These are phyloP conservation scores for Vanessa atalanta DNA, from an alignment of 1,140 invertebrate species.

Conservation along the genomic window DNA sequence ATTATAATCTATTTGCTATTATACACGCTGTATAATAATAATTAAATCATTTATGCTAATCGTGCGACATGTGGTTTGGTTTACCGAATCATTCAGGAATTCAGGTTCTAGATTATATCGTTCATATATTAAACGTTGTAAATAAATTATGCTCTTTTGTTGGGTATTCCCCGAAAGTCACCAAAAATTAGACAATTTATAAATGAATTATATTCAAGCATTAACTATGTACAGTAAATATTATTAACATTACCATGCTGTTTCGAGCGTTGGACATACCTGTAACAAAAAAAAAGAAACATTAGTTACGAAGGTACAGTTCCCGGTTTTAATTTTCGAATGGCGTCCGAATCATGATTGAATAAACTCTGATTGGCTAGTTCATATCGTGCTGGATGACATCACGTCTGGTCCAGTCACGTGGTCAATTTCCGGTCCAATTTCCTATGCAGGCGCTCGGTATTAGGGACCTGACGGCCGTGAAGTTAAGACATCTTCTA, in stretches of 20 bases:
- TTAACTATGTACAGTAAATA: no score
- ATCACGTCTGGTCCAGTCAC: slow-evolving; percentile 65
- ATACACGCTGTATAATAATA: no score
- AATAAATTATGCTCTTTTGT: no score
- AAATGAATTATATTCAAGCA: no score
- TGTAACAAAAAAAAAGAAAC: slow-evolving; percentile 21
- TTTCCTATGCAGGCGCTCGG: slow-evolving; percentile 58
- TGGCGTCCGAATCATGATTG: slow-evolving; percentile 53
- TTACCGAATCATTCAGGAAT: no score
- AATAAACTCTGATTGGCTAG: slow-evolving; percentile 70
- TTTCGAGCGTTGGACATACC: slow-evolving; percentile 12
- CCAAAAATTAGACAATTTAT: no score
- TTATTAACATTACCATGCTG: neutral
- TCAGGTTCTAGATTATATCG: no score
- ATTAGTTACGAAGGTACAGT: neutral
- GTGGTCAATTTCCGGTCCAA: slow-evolving; percentile 71
- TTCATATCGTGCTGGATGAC: slow-evolving; percentile 63
- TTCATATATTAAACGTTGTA: no score
- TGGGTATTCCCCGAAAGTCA: no score
- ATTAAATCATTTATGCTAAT: no score
- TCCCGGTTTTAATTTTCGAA: slow-evolving; percentile 27
- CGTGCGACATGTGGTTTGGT: no score
- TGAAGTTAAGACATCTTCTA: slow-evolving; percentile 17
- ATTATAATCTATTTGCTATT: no score
- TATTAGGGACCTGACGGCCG: slow-evolving; percentile 31